A percentile compares a stretch with the other conserved stretches of the same genome.
Conservation (phyloP, 2,113 vertebrate species). For the Symphodus melops region DNA sequence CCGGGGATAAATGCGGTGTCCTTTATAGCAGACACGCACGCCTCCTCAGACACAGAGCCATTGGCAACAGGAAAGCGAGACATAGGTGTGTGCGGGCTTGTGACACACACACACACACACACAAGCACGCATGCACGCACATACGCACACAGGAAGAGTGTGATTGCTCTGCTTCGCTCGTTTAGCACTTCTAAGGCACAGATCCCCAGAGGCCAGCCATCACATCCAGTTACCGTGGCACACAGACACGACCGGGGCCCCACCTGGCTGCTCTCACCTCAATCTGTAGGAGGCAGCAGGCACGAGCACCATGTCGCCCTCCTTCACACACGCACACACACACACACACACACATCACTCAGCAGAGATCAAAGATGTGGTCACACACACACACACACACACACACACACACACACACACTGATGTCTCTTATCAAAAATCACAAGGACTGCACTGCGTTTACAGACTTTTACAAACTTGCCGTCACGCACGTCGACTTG, state of each 20-base stretch:
- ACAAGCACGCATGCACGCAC: slow-evolving; percentile 6
- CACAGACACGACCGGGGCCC: slow-evolving; percentile 65
- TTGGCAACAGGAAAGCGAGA: slow-evolving; percentile 45
- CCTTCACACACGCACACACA: slow-evolving; percentile 31
- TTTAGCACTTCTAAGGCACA: slow-evolving; percentile 78
- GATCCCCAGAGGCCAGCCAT: slow-evolving; percentile 76
- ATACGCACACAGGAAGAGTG: slow-evolving; percentile 51
- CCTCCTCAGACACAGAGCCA: slow-evolving; percentile 43
- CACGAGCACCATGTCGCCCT: slow-evolving; percentile 42
- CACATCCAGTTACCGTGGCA: slow-evolving; percentile 78
- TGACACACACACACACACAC: slow-evolving; percentile 20
- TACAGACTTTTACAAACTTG: slow-evolving; percentile 36
- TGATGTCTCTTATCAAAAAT: slow-evolving; percentile 45
- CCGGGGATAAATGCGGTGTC: slow-evolving; percentile 50
- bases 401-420: slow-evolving; percentile 33
- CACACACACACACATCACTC: slow-evolving; percentile 21
- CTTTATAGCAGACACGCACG: slow-evolving; percentile 58
- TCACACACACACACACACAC: slow-evolving; percentile 42
- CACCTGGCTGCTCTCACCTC: slow-evolving; percentile 76
- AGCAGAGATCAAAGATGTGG: slow-evolving; percentile 62
- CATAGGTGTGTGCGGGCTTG: slow-evolving; percentile 37
- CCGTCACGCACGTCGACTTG: slow-evolving; percentile 28
- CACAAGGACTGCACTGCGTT: slow-evolving; percentile 34
- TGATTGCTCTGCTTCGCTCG: slow-evolving; percentile 77
- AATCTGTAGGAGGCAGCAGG: slow-evolving; percentile 69